These are phyloP conservation scores for Megaleporinus macrocephalus DNA, from an alignment of 2,113 vertebrate species.

Conservation along the genomic window DNA sequence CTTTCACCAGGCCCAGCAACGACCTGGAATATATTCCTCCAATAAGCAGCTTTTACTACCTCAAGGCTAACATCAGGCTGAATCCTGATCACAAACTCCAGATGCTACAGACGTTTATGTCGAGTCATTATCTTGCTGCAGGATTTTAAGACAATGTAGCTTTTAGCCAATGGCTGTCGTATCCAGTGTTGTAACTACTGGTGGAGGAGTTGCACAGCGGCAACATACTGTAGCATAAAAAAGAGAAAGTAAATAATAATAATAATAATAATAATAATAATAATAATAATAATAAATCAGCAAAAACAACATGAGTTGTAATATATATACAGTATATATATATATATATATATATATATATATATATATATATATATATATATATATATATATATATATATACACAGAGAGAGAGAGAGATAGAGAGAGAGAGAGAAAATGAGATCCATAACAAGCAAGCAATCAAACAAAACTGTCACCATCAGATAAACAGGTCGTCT, in stretches of 20 bases:
- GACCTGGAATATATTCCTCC: conserved; percentile 46
- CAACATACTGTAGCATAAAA: background rate
- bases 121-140: conserved; percentile 18
- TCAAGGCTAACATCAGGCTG: conserved; percentile 35
- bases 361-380: too few species aligned
- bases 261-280: too few species aligned
- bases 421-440: too few species aligned
- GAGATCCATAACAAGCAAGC: too few species aligned
- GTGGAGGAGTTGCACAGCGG: background rate
- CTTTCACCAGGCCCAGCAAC: conserved; percentile 20
- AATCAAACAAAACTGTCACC: background rate
- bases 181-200: background rate
- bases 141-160: conserved; percentile 17
- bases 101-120: conserved; percentile 18
- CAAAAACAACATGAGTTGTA: too few species aligned
- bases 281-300: too few species aligned
- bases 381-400: too few species aligned
- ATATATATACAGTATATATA: too few species aligned
- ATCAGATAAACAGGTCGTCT: too few species aligned
- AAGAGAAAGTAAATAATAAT: too few species aligned
- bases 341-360: too few species aligned
- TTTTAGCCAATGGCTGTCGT: conserved; percentile 19
- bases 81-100: conserved; percentile 41
- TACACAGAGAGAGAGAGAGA: too few species aligned
- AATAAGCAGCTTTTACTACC: conserved; percentile 46